Percentiles rank a stretch among this genome's conserved stretches.
phyloP scores from a whole-genome alignment of 2,888 invertebrate genomes.

The Harpalus rubripes region DNA sequence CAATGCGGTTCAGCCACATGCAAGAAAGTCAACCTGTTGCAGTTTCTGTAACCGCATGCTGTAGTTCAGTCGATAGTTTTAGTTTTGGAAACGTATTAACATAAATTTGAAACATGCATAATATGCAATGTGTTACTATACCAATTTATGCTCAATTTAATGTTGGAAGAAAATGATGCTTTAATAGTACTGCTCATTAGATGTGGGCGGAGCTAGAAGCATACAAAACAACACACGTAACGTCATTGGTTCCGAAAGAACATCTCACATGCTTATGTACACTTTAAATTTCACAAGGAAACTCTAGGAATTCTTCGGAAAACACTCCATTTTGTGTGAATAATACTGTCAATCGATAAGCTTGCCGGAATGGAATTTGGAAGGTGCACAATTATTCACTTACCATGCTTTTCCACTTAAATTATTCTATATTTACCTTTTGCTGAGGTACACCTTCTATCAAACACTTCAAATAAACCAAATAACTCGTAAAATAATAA shows the following conservation, averaged over 20 bases:
- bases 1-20: slow-evolving; percentile 64
- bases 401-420: slow-evolving; percentile 38
- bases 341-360: slow-evolving; percentile 54
- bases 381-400: slow-evolving; percentile 45
- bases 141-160: slow-evolving; percentile 78
- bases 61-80: slow-evolving; percentile 60
- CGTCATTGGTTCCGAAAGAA: slow-evolving; percentile 58
- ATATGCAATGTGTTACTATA: slow-evolving; percentile 72
- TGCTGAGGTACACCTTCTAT: slow-evolving; percentile 13
- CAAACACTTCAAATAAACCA: slow-evolving; percentile 41
- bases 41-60: slow-evolving; percentile 61
- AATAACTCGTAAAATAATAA: slow-evolving; percentile 66
- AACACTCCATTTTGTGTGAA: neutral
- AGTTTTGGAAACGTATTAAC: slow-evolving; percentile 54
- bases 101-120: slow-evolving; percentile 67
- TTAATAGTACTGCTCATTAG: slow-evolving; percentile 77
- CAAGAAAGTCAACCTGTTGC: slow-evolving; percentile 65
- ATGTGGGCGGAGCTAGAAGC: slow-evolving; percentile 71
- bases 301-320: neutral
- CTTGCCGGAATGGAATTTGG: slow-evolving; percentile 55
- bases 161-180: slow-evolving; percentile 78
- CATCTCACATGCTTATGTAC: slow-evolving; percentile 57
- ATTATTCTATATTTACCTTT: slow-evolving; percentile 48
- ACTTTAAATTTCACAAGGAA: slow-evolving; percentile 42
- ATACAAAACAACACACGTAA: slow-evolving; percentile 66